Evolutionary conservation across 2,888 invertebrate genomes (phyloP).

Genomic region (Acrobasis consociella): DNA sequence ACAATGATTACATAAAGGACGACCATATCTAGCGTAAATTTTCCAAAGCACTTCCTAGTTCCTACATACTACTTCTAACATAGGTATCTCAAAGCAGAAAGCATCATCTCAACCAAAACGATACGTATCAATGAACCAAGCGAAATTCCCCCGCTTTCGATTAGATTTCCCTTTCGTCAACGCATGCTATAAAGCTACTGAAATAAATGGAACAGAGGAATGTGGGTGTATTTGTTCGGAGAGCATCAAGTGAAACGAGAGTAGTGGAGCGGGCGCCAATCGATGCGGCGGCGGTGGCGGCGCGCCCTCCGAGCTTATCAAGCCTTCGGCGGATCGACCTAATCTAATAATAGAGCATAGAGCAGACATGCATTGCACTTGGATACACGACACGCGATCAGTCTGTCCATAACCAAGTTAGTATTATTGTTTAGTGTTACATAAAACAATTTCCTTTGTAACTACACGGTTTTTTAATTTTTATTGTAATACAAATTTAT

Average conservation of each 20-base stretch:
- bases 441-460: too few relatives aligned
- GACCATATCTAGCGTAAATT: too few relatives aligned
- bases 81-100: too few relatives aligned
- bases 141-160: background rate
- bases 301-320: slow-evolving; percentile 60
- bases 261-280: slow-evolving; percentile 46
- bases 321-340: slow-evolving; percentile 60
- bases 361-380: slow-evolving; percentile 46
- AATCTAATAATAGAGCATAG: slow-evolving; percentile 70
- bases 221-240: slow-evolving; percentile 41
- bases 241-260: slow-evolving; percentile 39
- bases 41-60: too few relatives aligned
- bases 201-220: slow-evolving; percentile 41
- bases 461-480: too few relatives aligned
- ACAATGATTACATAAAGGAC: too few relatives aligned
- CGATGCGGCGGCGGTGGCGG: slow-evolving; percentile 50
- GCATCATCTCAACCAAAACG: background rate
- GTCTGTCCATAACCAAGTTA: background rate
- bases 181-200: slow-evolving; percentile 36
- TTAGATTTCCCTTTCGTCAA: slow-evolving; percentile 14
- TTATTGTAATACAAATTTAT: too few relatives aligned
- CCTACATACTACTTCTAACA: too few relatives aligned
- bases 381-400: slow-evolving; percentile 4
- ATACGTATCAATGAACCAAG: background rate
- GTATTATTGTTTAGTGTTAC: background rate